phyloP scores from a whole-genome alignment of 2,113 vertebrate genomes.

The Notiomystis cincta region DNA sequence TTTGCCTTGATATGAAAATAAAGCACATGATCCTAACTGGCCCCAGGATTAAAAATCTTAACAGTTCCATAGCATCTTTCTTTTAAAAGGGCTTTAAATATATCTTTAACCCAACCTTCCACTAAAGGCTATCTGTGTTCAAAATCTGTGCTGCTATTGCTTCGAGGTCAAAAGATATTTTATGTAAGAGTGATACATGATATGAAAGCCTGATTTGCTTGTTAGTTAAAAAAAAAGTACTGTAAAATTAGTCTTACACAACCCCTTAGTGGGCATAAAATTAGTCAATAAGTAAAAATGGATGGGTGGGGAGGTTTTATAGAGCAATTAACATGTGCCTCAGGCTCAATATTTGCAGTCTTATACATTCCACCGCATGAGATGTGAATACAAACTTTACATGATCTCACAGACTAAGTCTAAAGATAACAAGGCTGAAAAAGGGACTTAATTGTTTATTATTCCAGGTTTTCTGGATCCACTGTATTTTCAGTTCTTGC shows the following conservation, averaged over 20 bases:
- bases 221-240: neutral
- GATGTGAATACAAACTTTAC: neutral
- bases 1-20: neutral
- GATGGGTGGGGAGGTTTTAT: slow-evolving; percentile 32
- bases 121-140: neutral
- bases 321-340: slow-evolving; percentile 8
- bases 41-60: neutral
- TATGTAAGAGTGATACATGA: neutral
- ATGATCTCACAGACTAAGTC: neutral
- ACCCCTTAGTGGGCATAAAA: neutral
- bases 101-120: neutral
- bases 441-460: neutral
- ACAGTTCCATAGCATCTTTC: neutral
- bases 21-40: neutral
- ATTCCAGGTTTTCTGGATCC: neutral
- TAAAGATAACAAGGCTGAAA: neutral
- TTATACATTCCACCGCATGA: neutral
- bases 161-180: neutral
- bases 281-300: slow-evolving; percentile 6
- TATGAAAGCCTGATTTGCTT: neutral
- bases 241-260: neutral
- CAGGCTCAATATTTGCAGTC: neutral
- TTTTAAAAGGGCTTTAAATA: neutral
- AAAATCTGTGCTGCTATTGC: neutral
- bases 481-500: neutral